Percentiles rank a stretch among this genome's conserved stretches.
Evolutionary conservation across 2,797 vertebrate genomes (phyloP).

Genomic region (Myiotriccus ornatus): DNA sequence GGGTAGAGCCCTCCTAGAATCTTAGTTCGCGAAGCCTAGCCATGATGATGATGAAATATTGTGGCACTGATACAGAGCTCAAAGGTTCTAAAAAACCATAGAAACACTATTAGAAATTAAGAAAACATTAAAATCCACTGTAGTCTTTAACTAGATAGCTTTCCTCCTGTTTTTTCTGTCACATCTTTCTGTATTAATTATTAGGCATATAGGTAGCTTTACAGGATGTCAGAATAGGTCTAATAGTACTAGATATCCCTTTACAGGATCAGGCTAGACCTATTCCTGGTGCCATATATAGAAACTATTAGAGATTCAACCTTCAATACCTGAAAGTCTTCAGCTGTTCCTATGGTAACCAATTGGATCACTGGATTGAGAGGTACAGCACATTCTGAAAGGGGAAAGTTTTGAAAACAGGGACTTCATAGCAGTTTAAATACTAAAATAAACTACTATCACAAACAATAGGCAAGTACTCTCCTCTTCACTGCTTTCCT

Average conservation of each 20-base stretch:
- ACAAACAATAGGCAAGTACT: not conserved
- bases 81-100: not conserved
- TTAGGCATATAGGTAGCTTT: not conserved
- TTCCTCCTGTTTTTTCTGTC: not conserved
- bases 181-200: not conserved
- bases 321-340: not conserved
- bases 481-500: not conserved
- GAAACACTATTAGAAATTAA: not conserved
- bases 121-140: not conserved
- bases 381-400: not conserved
- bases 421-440: not conserved
- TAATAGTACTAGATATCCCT: not conserved
- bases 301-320: slow-evolving; percentile 13
- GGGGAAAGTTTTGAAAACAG: not conserved
- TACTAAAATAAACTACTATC: not conserved
- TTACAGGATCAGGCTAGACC: not conserved
- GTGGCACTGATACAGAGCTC: not conserved
- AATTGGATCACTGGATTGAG: not conserved
- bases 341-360: slow-evolving; percentile 27
- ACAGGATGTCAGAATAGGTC: not conserved
- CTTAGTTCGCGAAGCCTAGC: no score
- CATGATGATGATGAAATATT: no score
- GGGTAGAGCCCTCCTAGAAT: no score
- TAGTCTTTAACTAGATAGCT: not conserved
- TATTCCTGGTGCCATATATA: not conserved